A percentile compares a stretch with the other conserved stretches of the same genome.
phyloP scores from a whole-genome alignment of 2,888 invertebrate species.

The Eupithecia subfuscata region DNA sequence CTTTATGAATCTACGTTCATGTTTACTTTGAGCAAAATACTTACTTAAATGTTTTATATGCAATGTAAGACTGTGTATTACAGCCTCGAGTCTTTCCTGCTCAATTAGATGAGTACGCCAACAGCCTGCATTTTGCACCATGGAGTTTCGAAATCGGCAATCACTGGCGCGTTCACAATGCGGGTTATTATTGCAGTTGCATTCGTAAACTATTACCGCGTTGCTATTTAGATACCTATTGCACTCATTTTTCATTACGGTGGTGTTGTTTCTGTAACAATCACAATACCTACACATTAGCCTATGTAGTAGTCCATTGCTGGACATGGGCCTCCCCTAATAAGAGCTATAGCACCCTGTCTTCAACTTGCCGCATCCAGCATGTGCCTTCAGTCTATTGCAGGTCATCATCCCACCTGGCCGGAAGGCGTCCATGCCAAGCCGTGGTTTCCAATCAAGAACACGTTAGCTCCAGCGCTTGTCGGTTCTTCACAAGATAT shows the following conservation, averaged over 20 bases:
- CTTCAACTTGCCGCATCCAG: too few relatives aligned
- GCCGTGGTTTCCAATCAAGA: too few relatives aligned
- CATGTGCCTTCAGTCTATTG: too few relatives aligned
- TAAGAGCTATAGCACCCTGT: too few relatives aligned
- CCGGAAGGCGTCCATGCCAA: too few relatives aligned
- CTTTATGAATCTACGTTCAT: background rate
- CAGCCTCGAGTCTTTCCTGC: slow-evolving; percentile 5
- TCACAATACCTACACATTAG: background rate
- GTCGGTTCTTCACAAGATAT: too few relatives aligned
- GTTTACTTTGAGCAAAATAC: background rate
- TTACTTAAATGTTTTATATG: background rate
- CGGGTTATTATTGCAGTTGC: slow-evolving; percentile 78
- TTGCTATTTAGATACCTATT: slow-evolving; percentile 35
- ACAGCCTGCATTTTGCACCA: slow-evolving; percentile 42
- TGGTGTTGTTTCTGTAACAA: background rate
- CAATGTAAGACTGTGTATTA: background rate
- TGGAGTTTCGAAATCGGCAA: slow-evolving; percentile 64
- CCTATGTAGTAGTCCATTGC: too few relatives aligned
- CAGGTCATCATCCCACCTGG: too few relatives aligned
- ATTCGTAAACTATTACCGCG: slow-evolving; percentile 51
- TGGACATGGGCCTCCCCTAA: too few relatives aligned
- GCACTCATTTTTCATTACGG: slow-evolving; percentile 33
- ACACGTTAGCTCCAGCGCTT: too few relatives aligned
- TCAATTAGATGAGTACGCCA: slow-evolving; percentile 19
- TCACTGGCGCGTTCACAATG: slow-evolving; percentile 69